Base-by-base conservation (phyloP, 2,797 vertebrate genomes). In the Dermochelys coriacea region DNA sequence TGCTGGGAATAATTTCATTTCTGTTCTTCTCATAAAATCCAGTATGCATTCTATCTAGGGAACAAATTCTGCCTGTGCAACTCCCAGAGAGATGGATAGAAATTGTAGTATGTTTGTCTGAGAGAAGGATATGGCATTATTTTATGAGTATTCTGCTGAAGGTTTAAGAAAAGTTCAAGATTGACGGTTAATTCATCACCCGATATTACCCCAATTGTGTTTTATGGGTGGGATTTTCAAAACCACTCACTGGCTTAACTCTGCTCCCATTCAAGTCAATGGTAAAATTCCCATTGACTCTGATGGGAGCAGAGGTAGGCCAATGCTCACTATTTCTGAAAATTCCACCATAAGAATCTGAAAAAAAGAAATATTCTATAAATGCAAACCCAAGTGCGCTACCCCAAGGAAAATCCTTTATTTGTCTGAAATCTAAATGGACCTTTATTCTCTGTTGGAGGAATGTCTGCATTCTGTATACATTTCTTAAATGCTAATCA, bases 11-110 rank as follows among this genome's bases (percentile, higher is more conserved):
- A 85, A n/a, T 81, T 81, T 86, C 41, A 59, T 80, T 23, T 90
- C 64, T 79, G 31, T 78, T 80, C 85, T 93, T 87, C 92, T 83
- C 85, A 49, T 5, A 75, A 85, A 93, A 52, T 81, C 9, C 41
- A 83, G 34, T 80, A 31, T 83, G 80, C 94, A 85, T 95, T 54
- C 11, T 91, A 95, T 89, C 95, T 95, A 83, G 85, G 77, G 93
- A 86, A 82, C 54, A 95, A 88, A 51, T n/a, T 92, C 61, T 71
- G n/a, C 89, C 74, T 18, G 47, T 81, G 25, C 59, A 80, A 45
- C 81, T 94, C n/a, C 75, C 47, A 41, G 61, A 90, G 77, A 93
- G 91, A 89, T 74, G 0, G 2, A 64, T 86, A 41, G 23, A 25
- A 90, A 31, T 47, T 77, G 45, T 77, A 15, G 74, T 49, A 77